Evolutionary conservation across 2,888 invertebrate genomes (phyloP), one percentile per base, ranked within the genome.

Genomic region (Mystacides longicornis): DNA sequence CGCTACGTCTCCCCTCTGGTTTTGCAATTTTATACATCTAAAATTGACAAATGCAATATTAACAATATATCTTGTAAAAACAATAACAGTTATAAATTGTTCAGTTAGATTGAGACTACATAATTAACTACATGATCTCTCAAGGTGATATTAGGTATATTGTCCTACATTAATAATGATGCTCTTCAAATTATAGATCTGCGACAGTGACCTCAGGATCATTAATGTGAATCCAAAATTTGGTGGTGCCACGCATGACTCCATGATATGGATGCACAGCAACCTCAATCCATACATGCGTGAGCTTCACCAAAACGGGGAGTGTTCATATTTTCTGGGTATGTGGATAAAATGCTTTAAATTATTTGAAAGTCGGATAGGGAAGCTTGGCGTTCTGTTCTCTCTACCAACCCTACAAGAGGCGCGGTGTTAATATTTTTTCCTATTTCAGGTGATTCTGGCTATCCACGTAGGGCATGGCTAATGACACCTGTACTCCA

Each of bases 381-480:
- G 7, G 9, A 31, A n/a, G n/a, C n/a, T n/a, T n/a, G n/a, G n/a
- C n/a, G n/a, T n/a, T n/a, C n/a, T n/a, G n/a, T n/a, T n/a, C n/a
- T n/a, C n/a, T n/a, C n/a, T n/a, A n/a, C n/a, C n/a, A n/a, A n/a
- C n/a, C n/a, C n/a, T n/a, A n/a, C n/a, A n/a, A n/a, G n/a, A n/a
- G 7, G 9, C 31, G 9, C 7, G 7, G 9, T 31, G 14, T 31
- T 31, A 14, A 9, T 31, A n/a, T 31, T 31, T 31, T 31, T 31
- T 31, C 5, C n/a, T 19, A 21, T 19, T 48, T 16, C 19, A 48
- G 48, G 48, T 7, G 48, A 48, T 14, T 5, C 48, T 20, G 48
- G 48, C 11, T 48, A 48, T 48, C 48, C 48, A 7, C 48, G n/a
- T 3, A 19, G 48, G 5, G 20, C 48, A 20, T 48, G 48, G 48